Conservation (phyloP, 2,888 invertebrate genomes). For the Encarsia formosa region DNA sequence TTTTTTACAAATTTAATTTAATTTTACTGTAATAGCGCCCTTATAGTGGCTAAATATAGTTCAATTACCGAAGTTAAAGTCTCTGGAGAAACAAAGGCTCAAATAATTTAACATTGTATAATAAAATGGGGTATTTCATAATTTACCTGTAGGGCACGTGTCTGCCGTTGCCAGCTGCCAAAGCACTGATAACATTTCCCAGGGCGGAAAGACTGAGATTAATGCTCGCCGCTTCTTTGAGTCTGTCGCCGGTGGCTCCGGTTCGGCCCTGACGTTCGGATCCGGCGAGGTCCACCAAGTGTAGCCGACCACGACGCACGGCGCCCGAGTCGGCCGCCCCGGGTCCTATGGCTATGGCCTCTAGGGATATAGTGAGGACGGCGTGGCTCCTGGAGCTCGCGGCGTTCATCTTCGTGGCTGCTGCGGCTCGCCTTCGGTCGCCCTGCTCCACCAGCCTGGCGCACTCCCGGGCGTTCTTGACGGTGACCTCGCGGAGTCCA, state of each 20-base stretch:
- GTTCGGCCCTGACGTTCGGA: conserved; percentile 80
- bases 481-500: conserved; percentile 52
- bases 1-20: too few species aligned
- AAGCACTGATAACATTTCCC: conserved; percentile 84
- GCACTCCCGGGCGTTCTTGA: conserved; percentile 75
- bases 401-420: conserved; percentile 85
- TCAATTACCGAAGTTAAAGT: too few species aligned
- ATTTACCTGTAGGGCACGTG: conserved; percentile 68
- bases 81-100: too few species aligned
- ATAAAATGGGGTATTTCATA: too few species aligned
- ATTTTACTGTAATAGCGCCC: too few species aligned
- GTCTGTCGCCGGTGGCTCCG: conserved; percentile 78
- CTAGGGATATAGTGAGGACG: conserved; percentile 80
- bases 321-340: conserved; percentile 44
- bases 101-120: too few species aligned
- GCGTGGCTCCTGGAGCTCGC: conserved; percentile 83
- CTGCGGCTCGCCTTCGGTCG: conserved; percentile 75
- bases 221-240: conserved; percentile 87
- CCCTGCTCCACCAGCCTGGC: conserved; percentile 70
- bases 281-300: conserved; percentile 85
- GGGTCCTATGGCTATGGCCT: conserved; percentile 64
- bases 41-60: too few species aligned
- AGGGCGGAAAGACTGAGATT: conserved; percentile 82
- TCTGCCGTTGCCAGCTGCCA: conserved; percentile 71
- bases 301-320: conserved; percentile 70